Percentiles rank a stretch among this genome's conserved stretches.
Conservation (phyloP, 2,797 vertebrate species). For the Molossus molossus region DNA sequence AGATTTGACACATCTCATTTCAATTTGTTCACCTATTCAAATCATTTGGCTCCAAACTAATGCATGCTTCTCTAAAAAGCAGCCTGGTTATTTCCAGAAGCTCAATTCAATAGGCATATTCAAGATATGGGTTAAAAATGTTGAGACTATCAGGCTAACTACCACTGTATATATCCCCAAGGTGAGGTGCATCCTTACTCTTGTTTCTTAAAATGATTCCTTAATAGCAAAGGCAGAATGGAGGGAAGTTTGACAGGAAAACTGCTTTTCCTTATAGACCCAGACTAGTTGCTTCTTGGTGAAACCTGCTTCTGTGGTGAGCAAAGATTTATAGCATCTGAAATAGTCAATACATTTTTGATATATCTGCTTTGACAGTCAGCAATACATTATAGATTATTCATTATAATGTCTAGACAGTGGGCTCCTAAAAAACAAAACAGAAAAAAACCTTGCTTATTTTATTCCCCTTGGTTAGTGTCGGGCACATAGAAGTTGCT, state of each 20-base stretch:
- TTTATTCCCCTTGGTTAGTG: neutral
- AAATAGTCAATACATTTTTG: neutral
- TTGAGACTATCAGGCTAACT: neutral
- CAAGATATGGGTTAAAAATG: neutral
- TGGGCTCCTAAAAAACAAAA: neutral
- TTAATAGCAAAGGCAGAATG: neutral
- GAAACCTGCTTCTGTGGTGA: neutral
- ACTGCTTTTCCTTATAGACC: neutral
- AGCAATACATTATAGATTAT: neutral
- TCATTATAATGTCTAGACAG: neutral
- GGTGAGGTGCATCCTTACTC: neutral
- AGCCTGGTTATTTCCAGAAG: neutral
- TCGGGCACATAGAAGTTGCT: neutral
- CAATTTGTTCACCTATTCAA: neutral
- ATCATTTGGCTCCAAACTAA: neutral
- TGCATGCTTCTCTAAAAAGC: neutral
- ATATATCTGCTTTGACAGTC: neutral
- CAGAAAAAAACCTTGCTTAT: neutral
- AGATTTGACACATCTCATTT: constrained; percentile 15
- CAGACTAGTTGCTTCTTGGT: neutral
- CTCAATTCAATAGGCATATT: neutral
- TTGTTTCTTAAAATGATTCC: neutral
- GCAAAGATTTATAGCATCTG: neutral
- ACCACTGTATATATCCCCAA: neutral
- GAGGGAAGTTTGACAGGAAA: neutral